Evolutionary conservation across 2,113 vertebrate species (phyloP), one percentile per base, ranked within the genome.

Genomic region (Muntiacus muntjak): DNA sequence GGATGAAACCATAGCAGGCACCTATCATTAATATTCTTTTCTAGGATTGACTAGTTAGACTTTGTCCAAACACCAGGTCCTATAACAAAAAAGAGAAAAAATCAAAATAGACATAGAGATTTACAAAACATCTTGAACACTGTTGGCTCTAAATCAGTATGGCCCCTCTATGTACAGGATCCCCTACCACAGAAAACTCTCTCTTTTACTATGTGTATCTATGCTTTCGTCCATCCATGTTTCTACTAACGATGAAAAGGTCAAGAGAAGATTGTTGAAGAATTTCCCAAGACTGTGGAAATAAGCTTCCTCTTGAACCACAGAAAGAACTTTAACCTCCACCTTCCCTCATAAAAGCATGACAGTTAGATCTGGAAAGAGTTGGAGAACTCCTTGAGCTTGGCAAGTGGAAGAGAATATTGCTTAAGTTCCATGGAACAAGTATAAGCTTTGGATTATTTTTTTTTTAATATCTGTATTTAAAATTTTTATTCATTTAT

Each of bases 141-240:
- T 33, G 4, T 16, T 81, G 16, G 9, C 2, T 26, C 28, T 30
- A 26, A 26, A 6, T 52, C 4, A 25, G 7, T 54, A 6, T 0
- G 28, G 28, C 3, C 86, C 11, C 3, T 5, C 11, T 57, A 16
- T n/a, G 23, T n/a, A 40, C 7, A 2, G 5, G 30, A 1, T 82
- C 6, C 50, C 4, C 14, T 95, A 17, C 8, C 15, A 23, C 16
- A 16, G 26, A 10, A 52, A 67, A 84, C 26, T n/a, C 16, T 52
- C 13, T 58, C 17, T 82, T 89, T 85, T 58, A 21, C 17, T 33
- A 58, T 5, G 36, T 11, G 9, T n/a, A 4, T 36, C 26, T 71
- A 25, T 1, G 8, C n/a, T 88, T 93, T 50, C 7, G 1, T 40
- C 19, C 55, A 67, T 47, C 1, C 1, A 7, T 91, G 40, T 40